Evolutionary conservation across 1,140 invertebrate genomes (phyloP).

Genomic region (Neelides sp.): DNA sequence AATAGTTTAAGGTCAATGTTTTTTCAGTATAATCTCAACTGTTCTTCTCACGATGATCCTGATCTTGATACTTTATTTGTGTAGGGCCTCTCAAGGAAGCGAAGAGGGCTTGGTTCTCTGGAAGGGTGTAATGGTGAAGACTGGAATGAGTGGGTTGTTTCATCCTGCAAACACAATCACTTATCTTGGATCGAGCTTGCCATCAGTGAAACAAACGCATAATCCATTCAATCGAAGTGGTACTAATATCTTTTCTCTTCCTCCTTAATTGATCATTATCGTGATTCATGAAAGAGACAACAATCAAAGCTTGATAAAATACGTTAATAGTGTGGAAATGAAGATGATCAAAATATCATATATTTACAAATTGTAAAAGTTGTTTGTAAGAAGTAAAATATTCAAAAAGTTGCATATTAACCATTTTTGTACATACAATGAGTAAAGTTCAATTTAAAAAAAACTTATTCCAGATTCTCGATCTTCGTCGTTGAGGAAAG

Average conservation of each 20-base stretch:
- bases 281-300: neutral
- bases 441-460: too few relatives aligned
- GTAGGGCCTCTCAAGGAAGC: conserved; percentile 23
- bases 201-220: conserved; percentile 43
- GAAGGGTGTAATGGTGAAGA: conserved; percentile 66
- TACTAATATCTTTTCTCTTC: conserved; percentile 29
- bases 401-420: too few relatives aligned
- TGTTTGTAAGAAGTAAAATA: too few relatives aligned
- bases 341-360: too few relatives aligned
- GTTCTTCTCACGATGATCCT: too few relatives aligned
- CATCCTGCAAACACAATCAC: conserved; percentile 79
- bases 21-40: too few relatives aligned
- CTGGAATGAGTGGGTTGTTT: conserved; percentile 76
- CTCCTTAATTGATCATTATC: neutral
- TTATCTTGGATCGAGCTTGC: conserved; percentile 67
- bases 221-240: conserved; percentile 47
- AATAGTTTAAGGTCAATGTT: too few relatives aligned
- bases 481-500: conserved; percentile 34
- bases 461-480: too few relatives aligned
- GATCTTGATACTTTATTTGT: conserved; percentile 10
- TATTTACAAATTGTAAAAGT: too few relatives aligned
- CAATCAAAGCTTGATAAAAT: neutral
- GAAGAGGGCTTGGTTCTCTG: conserved; percentile 40
- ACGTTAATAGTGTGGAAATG: too few relatives aligned
- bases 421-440: too few relatives aligned